A percentile compares a stretch with the other conserved stretches of the same genome.
These are phyloP conservation scores for Epirrhoe alternata DNA, from an alignment of 2,888 invertebrate genomes.

Conservation along the genomic window DNA sequence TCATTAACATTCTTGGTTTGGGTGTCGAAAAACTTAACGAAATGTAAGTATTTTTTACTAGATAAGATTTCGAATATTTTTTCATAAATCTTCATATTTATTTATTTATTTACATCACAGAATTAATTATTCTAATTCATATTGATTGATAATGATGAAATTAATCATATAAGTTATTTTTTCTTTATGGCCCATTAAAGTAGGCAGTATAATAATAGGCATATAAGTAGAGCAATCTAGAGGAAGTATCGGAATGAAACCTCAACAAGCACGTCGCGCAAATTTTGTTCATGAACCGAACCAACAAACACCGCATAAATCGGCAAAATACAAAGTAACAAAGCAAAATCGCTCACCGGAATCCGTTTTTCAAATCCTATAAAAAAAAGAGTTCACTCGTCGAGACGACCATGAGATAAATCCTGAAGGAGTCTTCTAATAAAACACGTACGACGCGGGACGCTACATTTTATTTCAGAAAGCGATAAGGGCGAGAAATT, in stretches of 20 bases:
- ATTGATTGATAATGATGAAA: not conserved
- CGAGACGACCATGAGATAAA: slow-evolving; percentile 77
- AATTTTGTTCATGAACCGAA: slow-evolving; percentile 23
- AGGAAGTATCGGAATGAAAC: slow-evolving; percentile 6
- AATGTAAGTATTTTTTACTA: not conserved
- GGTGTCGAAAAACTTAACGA: slow-evolving; percentile 6
- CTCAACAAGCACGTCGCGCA: slow-evolving; percentile 12
- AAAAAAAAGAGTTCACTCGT: slow-evolving; percentile 68
- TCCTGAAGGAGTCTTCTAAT: slow-evolving; percentile 80
- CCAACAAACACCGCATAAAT: slow-evolving; percentile 38
- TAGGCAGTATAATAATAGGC: not conserved
- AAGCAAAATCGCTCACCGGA: slow-evolving; percentile 65
- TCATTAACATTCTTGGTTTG: slow-evolving; percentile 15
- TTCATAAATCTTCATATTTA: not conserved
- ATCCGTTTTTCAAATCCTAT: slow-evolving; percentile 68
- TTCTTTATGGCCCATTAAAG: not conserved
- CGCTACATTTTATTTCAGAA: slow-evolving; percentile 84
- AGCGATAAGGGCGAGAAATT: slow-evolving; percentile 84
- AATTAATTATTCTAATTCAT: too few species aligned
- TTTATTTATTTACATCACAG: not conserved
- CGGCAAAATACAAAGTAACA: slow-evolving; percentile 57
- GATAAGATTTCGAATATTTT: slow-evolving; percentile 1
- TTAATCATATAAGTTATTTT: not conserved
- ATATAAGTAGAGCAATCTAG: not conserved
- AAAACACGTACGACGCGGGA: slow-evolving; percentile 81